Conservation (phyloP, 2,888 invertebrate species). For the Hyalella azteca region DNA sequence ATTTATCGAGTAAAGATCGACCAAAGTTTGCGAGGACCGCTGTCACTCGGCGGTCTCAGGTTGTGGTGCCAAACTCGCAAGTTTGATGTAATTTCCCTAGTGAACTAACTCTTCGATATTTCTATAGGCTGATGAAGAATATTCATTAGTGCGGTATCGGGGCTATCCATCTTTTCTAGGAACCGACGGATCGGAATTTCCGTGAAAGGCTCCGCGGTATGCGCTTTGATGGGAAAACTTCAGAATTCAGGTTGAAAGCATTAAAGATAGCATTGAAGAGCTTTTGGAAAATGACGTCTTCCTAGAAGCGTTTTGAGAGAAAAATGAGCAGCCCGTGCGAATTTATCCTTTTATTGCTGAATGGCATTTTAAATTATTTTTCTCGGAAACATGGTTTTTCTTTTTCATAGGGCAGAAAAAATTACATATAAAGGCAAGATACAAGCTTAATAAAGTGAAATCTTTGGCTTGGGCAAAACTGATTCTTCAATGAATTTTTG, state of each 20-base stretch:
- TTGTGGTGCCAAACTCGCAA: neutral
- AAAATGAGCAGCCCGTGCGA: too few species aligned
- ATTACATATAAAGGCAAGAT: too few species aligned
- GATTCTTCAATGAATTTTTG: too few species aligned
- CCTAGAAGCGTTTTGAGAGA: neutral
- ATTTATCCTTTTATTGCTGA: too few species aligned
- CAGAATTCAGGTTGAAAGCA: neutral
- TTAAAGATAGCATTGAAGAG: neutral
- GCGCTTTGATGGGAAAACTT: neutral
- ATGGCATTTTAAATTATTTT: too few species aligned
- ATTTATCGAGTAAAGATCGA: neutral
- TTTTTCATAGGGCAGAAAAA: too few species aligned
- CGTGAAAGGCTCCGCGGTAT: neutral
- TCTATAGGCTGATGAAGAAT: conserved; percentile 26
- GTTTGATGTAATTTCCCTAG: conserved; percentile 28
- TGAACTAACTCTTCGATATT: neutral
- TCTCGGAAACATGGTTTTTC: too few species aligned
- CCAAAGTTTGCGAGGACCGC: too few species aligned
- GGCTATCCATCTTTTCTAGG: neutral
- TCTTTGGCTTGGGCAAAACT: too few species aligned
- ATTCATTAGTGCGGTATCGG: conserved; percentile 31
- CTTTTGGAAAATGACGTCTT: neutral
- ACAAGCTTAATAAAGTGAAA: too few species aligned
- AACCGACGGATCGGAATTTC: neutral
- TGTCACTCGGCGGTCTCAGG: too few species aligned